Percentiles rank a stretch among this genome's conserved stretches.
Conservation (phyloP, 2,113 vertebrate genomes). For the Amphiprion percula region DNA sequence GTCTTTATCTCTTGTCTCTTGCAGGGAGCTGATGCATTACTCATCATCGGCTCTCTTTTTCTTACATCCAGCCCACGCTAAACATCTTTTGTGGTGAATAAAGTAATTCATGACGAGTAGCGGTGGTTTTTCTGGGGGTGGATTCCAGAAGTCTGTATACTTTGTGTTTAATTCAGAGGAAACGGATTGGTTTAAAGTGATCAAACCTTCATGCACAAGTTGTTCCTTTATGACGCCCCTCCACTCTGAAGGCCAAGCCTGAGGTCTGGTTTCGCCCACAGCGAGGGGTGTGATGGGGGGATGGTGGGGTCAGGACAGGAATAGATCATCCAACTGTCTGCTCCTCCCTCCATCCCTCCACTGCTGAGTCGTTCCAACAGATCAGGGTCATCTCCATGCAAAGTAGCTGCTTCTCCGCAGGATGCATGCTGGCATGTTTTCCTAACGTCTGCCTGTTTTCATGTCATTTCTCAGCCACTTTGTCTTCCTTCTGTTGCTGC, state of each 20-base stretch:
- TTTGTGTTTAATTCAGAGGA: background rate
- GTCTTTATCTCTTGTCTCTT: constrained; percentile 27
- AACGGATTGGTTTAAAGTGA: background rate
- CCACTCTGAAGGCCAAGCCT: background rate
- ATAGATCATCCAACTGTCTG: constrained; percentile 54
- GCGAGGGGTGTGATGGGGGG: background rate
- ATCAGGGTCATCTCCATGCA: constrained; percentile 42
- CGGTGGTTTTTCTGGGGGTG: constrained; percentile 7
- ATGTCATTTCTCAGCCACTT: constrained; percentile 4
- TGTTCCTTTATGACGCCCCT: background rate
- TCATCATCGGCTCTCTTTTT: constrained; percentile 18
- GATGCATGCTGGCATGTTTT: constrained; percentile 10
- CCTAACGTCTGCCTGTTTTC: constrained; percentile 9
- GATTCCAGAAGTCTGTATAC: background rate
- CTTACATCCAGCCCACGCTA: constrained; percentile 24
- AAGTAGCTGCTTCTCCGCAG: constrained; percentile 21
- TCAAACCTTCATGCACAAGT: background rate
- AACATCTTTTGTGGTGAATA: constrained; percentile 8
- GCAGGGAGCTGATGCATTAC: constrained; percentile 37
- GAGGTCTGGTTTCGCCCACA: constrained; percentile 57
- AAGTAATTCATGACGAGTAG: constrained; percentile 7
- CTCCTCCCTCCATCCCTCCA: constrained; percentile 6
- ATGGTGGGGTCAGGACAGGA: constrained; percentile 44
- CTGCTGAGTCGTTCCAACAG: constrained; percentile 31
- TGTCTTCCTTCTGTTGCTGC: constrained; percentile 22